phyloP scores from a whole-genome alignment of 92 coral and sea anemone genomes.

The Plumapathes pennacea region DNA sequence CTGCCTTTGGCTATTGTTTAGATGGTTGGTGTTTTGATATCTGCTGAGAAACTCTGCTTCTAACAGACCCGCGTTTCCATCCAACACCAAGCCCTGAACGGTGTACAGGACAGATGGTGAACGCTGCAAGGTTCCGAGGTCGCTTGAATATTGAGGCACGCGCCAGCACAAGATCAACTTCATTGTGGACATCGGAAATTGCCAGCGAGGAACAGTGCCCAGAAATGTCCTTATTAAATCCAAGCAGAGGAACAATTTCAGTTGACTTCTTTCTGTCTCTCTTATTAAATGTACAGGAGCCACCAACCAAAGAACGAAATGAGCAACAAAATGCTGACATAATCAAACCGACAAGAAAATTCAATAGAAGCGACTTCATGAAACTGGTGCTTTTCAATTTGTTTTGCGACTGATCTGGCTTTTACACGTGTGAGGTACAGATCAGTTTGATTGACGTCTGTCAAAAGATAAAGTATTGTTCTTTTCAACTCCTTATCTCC shows the following conservation, averaged over 20 bases:
- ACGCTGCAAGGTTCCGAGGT: not conserved
- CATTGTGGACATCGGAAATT: conserved; percentile 38
- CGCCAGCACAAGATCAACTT: conserved; percentile 45
- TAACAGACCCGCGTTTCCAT: conserved; percentile 52
- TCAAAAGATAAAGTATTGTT: too few relatives aligned
- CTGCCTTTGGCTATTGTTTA: conserved; percentile 55
- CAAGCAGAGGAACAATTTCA: conserved; percentile 30
- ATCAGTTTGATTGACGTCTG: too few relatives aligned
- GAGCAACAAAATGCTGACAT: conserved; percentile 42
- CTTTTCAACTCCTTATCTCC: too few relatives aligned
- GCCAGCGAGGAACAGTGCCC: conserved; percentile 14
- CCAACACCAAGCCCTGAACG: conserved; percentile 54
- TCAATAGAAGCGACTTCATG: too few relatives aligned
- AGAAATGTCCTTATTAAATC: conserved; percentile 22
- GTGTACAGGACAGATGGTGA: conserved; percentile 59
- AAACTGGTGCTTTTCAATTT: too few relatives aligned
- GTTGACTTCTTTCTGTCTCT: conserved; percentile 31
- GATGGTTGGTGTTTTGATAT: conserved; percentile 37
- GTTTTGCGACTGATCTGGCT: too few relatives aligned
- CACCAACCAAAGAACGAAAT: conserved; percentile 43
- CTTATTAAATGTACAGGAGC: conserved; percentile 30
- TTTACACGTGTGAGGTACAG: too few relatives aligned
- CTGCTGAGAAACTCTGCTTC: conserved; percentile 32
- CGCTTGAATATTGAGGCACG: conserved; percentile 22
- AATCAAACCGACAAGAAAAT: too few relatives aligned